A percentile compares a stretch with the other conserved stretches of the same genome.
These are phyloP conservation scores for Eueides isabella DNA, from an alignment of 1,140 invertebrate genomes.

Conservation along the genomic window DNA sequence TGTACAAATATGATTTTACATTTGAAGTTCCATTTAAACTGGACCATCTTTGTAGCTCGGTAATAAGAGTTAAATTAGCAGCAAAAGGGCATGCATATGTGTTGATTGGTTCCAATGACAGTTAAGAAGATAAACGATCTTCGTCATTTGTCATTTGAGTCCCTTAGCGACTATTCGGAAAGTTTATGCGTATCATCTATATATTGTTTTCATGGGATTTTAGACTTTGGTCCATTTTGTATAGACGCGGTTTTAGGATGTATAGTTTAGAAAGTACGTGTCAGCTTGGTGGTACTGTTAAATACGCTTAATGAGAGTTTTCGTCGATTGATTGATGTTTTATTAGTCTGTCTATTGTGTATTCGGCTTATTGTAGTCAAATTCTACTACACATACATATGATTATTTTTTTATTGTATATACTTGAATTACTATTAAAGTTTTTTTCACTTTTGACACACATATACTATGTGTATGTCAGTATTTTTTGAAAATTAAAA, in stretches of 20 bases:
- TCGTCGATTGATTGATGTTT: slow-evolving; percentile 70
- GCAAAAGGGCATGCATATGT: slow-evolving; percentile 50
- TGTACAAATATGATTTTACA: neutral
- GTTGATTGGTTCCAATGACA: slow-evolving; percentile 77
- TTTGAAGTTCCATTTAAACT: neutral
- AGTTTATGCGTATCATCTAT: slow-evolving; percentile 33
- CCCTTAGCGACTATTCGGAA: slow-evolving; percentile 51
- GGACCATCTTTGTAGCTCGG: neutral
- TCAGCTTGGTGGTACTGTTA: slow-evolving; percentile 53
- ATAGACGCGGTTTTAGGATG: neutral
- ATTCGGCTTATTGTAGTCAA: slow-evolving; percentile 33
- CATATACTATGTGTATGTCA: too few species aligned
- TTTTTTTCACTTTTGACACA: too few species aligned
- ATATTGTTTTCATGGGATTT: slow-evolving; percentile 26
- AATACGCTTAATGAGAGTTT: slow-evolving; percentile 73
- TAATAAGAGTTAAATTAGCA: slow-evolving; percentile 25
- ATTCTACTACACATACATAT: neutral
- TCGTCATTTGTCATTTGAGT: slow-evolving; percentile 74
- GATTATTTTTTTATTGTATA: neutral
- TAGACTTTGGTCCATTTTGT: neutral
- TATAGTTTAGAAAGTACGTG: neutral
- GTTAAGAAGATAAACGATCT: slow-evolving; percentile 78
- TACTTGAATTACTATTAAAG: too few species aligned
- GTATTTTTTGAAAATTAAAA: too few species aligned
- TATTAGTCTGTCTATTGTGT: slow-evolving; percentile 40